phyloP scores from a whole-genome alignment of 2,888 invertebrate genomes.

The Euzetes globulus region DNA sequence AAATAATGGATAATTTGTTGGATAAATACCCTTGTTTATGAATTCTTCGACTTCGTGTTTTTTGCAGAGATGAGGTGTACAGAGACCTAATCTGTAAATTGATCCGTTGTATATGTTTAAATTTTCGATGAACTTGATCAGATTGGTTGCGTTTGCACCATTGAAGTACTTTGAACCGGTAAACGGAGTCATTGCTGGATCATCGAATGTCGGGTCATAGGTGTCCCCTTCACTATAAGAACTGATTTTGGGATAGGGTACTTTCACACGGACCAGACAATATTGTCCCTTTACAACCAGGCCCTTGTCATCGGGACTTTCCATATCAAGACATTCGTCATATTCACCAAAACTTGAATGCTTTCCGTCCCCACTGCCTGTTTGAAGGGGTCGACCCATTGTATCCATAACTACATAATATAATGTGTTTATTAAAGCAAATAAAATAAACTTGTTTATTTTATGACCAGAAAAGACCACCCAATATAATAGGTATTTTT shows the following conservation, averaged over 20 bases:
- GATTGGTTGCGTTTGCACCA: background rate
- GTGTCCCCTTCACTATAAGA: background rate
- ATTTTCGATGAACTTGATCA: conserved; percentile 11
- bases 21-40: conserved; percentile 19
- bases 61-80: conserved; percentile 31
- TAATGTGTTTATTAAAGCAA: background rate
- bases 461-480: too few species aligned
- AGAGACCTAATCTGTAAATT: conserved; percentile 25
- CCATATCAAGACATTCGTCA: conserved; percentile 32
- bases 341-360: conserved; percentile 35
- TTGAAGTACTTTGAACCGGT: background rate
- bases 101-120: conserved; percentile 24
- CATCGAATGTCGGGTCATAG: conserved; percentile 6
- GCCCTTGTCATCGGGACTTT: conserved; percentile 30
- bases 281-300: conserved; percentile 32
- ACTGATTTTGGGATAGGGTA: conserved; percentile 13
- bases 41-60: conserved; percentile 28
- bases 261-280: conserved; percentile 29
- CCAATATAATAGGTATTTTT: too few species aligned
- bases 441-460: background rate
- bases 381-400: conserved; percentile 26
- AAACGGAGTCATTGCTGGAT: background rate
- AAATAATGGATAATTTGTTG: background rate
- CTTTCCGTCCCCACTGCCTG: conserved; percentile 20
- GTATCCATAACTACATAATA: conserved; percentile 26